Evolutionary conservation across 2,113 vertebrate genomes (phyloP).

Genomic region (Atrichornis clamosus): DNA sequence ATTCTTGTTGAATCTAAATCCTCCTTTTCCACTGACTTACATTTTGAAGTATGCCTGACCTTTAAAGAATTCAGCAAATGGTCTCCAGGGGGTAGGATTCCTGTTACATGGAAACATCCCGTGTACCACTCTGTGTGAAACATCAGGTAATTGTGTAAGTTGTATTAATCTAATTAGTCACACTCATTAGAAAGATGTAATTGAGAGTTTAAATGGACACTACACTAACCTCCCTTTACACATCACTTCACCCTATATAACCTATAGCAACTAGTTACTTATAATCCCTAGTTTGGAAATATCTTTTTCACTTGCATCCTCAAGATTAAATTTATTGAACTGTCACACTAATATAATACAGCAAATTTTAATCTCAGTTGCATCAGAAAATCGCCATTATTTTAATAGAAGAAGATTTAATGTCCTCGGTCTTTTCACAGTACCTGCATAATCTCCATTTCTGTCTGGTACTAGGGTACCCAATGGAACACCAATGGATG

Average conservation of each 20-base stretch:
- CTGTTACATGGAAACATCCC: not conserved
- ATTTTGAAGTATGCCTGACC: not conserved
- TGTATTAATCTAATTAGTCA: not conserved
- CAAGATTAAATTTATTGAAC: not conserved
- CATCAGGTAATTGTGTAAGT: not conserved
- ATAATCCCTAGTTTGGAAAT: not conserved
- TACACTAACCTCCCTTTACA: not conserved
- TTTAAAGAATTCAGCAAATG: not conserved
- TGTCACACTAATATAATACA: rapidly evolving
- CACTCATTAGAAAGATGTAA: not conserved
- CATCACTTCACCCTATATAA: not conserved
- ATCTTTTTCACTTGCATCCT: not conserved
- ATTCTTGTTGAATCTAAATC: not conserved
- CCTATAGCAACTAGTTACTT: not conserved
- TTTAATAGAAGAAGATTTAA: not conserved
- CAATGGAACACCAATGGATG: not conserved
- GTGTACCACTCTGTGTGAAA: not conserved
- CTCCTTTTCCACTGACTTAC: not conserved
- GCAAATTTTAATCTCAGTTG: not conserved
- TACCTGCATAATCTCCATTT: not conserved
- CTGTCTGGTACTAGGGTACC: not conserved
- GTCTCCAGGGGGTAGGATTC: not conserved
- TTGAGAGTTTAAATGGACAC: not conserved
- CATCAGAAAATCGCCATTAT: not conserved
- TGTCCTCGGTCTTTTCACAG: not conserved